These are phyloP conservation scores for Phrixothrix hirtus DNA, from an alignment of 2,888 invertebrate genomes.

Conservation along the genomic window DNA sequence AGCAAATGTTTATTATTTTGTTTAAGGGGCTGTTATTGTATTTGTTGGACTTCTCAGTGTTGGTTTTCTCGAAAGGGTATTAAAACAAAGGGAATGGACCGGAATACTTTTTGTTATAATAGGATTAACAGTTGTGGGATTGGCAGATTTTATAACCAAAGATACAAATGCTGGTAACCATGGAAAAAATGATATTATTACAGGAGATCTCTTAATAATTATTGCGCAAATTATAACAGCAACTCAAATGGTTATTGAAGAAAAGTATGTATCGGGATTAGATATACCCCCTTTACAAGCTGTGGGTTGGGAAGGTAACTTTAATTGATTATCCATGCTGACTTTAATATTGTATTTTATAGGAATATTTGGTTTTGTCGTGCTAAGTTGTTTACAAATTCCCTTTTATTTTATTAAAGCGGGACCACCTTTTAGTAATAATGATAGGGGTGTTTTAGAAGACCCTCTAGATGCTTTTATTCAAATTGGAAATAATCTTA, in stretches of 20 bases:
- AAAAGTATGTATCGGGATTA: conserved; percentile 81
- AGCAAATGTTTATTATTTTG: too few relatives aligned
- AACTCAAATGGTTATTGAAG: conserved; percentile 93
- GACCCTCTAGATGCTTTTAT: conserved; percentile 82
- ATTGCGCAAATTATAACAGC: conserved; percentile 81
- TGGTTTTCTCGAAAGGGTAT: conserved; percentile 70
- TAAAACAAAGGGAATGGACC: conserved; percentile 71
- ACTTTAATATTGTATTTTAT: conserved; percentile 29
- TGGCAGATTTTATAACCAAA: conserved; percentile 68
- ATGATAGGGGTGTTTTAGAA: conserved; percentile 76
- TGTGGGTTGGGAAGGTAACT: conserved; percentile 88
- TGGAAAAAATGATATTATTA: conserved; percentile 74
- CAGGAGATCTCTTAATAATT: conserved; percentile 77
- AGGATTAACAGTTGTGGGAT: conserved; percentile 74
- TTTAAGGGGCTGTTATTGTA: conserved; percentile 81
- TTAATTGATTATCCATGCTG: neutral
- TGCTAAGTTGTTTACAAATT: conserved; percentile 66
- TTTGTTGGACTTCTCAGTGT: conserved; percentile 89
- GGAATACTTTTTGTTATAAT: conserved; percentile 74
- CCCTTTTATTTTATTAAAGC: conserved; percentile 83
- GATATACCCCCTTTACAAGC: conserved; percentile 90
- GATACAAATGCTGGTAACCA: conserved; percentile 52
- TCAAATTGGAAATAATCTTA: conserved; percentile 72
- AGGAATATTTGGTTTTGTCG: conserved; percentile 71
- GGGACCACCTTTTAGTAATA: conserved; percentile 74